Base-by-base conservation (phyloP, 2,797 vertebrate species). In the Propithecus perrieri region DNA sequence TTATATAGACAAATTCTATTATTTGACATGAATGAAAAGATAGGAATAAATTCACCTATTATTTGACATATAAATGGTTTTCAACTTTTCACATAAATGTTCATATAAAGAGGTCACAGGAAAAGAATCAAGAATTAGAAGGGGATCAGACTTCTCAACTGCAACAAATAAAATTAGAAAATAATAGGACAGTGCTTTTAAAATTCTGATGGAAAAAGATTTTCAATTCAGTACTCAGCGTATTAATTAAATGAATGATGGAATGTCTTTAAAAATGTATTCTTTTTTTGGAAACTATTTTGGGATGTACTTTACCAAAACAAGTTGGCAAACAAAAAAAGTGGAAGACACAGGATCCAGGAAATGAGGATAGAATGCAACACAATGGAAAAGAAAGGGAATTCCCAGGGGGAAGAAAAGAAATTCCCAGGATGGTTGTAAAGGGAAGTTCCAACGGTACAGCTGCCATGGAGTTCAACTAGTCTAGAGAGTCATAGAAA, bases 141-240 rank as follows among this genome's bases (percentile, higher is more conserved):
- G 9, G 12, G 24, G 28, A 69, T 81, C 59, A 65, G 41, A 59
- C 28, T 76, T 79, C 20, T 79, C 41, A 65, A 24, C 1, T 83
- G 50, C 14, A 83, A 61, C 46, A 35, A 83, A 75, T 69, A 90
- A 87, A 95, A 93, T 67, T 67, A 74, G 35, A 76, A 89, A 76
- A 84, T 26, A 92, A 17, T 75, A 26, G 24, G 91, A 35, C 8
- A 22, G 14, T 97, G 24, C 48, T 75, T 87, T 91, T 35, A 87
- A 74, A 61, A 74, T 74, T 88, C 30, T 69, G n/a, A 12, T 63
- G 30, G 28, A 75, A 91, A 92, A 61, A 48, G 10, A 35, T 71
- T 92, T 86, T 83, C 24, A 72, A 84, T 38, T 84, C 71, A 84
- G 4, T 90, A 90, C 28, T 69, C 33, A 86, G 28, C 4, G 22